Conservation (phyloP, 2,113 vertebrate genomes). For the Athene noctua region DNA sequence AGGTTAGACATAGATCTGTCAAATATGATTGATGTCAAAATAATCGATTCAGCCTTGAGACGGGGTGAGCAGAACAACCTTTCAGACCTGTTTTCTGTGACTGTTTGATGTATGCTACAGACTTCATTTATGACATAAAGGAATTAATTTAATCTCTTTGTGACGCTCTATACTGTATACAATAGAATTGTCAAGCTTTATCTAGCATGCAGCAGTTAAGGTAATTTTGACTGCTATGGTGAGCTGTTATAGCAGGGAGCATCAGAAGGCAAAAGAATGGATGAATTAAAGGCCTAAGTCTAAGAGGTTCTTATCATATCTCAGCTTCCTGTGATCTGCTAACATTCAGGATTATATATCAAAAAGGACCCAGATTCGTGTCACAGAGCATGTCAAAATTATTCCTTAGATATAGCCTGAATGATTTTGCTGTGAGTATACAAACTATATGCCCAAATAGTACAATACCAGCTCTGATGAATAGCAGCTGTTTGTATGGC, state of each 20-base stretch:
- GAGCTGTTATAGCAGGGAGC: constrained; percentile 1
- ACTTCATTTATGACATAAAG: neutral
- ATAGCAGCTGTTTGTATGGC: neutral
- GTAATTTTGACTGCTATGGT: constrained; percentile 19
- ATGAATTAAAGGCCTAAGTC: constrained; percentile 10
- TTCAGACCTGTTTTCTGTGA: neutral
- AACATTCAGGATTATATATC: neutral
- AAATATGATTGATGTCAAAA: neutral
- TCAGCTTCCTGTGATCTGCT: constrained; percentile 25
- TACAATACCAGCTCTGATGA: neutral
- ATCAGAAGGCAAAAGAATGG: constrained; percentile 6
- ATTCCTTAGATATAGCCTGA: neutral
- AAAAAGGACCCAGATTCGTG: neutral
- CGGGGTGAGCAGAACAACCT: neutral
- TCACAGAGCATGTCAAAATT: neutral
- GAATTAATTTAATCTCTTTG: constrained; percentile 44
- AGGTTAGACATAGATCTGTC: neutral
- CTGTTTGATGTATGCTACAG: neutral
- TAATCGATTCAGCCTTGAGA: neutral
- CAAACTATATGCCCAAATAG: neutral
- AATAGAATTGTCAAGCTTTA: constrained; percentile 27
- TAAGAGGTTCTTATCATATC: neutral
- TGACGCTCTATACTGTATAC: constrained; percentile 11
- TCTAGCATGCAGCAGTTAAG: constrained; percentile 10
- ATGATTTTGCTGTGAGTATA: neutral